These are phyloP conservation scores for Encarsia formosa DNA, from an alignment of 2,888 invertebrate species.

Conservation along the genomic window DNA sequence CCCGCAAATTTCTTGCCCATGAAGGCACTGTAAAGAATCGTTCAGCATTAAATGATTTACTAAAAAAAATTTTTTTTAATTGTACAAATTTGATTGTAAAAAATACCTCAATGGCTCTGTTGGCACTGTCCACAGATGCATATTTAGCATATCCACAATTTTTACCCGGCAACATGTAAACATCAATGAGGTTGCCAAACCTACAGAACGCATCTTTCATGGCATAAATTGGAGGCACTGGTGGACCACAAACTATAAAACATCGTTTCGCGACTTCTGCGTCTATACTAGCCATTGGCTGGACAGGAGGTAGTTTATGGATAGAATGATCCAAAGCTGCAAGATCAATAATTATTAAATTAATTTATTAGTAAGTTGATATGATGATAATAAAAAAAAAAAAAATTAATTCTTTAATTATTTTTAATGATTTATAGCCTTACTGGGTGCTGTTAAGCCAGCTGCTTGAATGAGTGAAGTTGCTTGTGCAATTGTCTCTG, in stretches of 20 bases:
- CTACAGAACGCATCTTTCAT: slow-evolving; percentile 85
- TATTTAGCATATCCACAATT: slow-evolving; percentile 92
- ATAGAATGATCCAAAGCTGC: slow-evolving; percentile 39
- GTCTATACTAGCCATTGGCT: slow-evolving; percentile 67
- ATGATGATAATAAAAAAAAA: too few relatives aligned
- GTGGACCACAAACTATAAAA: slow-evolving; percentile 49
- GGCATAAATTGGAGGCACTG: slow-evolving; percentile 70
- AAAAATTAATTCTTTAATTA: not conserved
- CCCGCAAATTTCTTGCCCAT: slow-evolving; percentile 85
- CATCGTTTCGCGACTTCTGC: slow-evolving; percentile 62
- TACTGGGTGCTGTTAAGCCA: slow-evolving; percentile 48
- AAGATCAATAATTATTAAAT: slow-evolving; percentile 15
- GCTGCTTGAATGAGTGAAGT: slow-evolving; percentile 70
- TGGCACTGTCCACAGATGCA: slow-evolving; percentile 69
- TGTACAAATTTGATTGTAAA: slow-evolving; percentile 3
- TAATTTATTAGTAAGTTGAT: not conserved
- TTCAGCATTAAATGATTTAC: not conserved
- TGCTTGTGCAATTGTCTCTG: slow-evolving; percentile 75
- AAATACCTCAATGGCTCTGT: slow-evolving; percentile 66
- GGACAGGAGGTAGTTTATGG: slow-evolving; percentile 64
- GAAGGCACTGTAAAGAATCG: slow-evolving; percentile 54
- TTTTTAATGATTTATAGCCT: slow-evolving; percentile 19
- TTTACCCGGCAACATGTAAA: slow-evolving; percentile 82
- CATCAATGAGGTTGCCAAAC: slow-evolving; percentile 86
- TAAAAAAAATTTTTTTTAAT: not conserved